phyloP scores from a whole-genome alignment of 2,797 vertebrate species.

The Periophthalmus magnuspinnatus region DNA sequence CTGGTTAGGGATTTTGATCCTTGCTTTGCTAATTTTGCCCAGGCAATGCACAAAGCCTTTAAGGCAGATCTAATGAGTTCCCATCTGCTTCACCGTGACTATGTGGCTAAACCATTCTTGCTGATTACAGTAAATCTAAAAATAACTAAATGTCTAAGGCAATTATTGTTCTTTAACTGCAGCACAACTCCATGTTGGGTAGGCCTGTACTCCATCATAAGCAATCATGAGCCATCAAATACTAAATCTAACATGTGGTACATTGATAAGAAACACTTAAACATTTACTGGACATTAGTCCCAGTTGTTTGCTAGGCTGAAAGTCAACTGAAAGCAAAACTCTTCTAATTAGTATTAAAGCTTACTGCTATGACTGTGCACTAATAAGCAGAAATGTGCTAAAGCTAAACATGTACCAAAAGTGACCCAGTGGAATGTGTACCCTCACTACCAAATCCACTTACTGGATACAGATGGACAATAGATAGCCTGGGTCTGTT shows the following conservation, averaged over 20 bases:
- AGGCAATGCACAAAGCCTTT: constrained; percentile 49
- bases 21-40: constrained; percentile 65
- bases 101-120: constrained; percentile 41
- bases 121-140: constrained; percentile 54
- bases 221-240: background rate
- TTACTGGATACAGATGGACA: constrained; percentile 7
- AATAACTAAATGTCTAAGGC: constrained; percentile 49
- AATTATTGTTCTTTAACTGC: constrained; percentile 32
- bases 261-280: background rate
- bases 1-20: constrained; percentile 64
- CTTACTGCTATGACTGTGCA: constrained; percentile 49
- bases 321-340: constrained; percentile 25
- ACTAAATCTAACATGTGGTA: background rate
- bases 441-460: constrained; percentile 24
- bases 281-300: background rate
- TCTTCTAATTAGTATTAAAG: constrained; percentile 57
- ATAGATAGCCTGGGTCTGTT: constrained; percentile 21
- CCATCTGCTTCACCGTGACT: constrained; percentile 58
- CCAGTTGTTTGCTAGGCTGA: constrained; percentile 3
- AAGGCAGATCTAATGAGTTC: constrained; percentile 66
- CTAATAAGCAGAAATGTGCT: constrained; percentile 58
- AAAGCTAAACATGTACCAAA: constrained; percentile 31
- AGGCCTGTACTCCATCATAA: constrained; percentile 1
- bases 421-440: constrained; percentile 18
- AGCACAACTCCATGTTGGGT: constrained; percentile 12